Base-by-base conservation (phyloP, 2,797 vertebrate genomes). In the Pangasius krempfi region DNA sequence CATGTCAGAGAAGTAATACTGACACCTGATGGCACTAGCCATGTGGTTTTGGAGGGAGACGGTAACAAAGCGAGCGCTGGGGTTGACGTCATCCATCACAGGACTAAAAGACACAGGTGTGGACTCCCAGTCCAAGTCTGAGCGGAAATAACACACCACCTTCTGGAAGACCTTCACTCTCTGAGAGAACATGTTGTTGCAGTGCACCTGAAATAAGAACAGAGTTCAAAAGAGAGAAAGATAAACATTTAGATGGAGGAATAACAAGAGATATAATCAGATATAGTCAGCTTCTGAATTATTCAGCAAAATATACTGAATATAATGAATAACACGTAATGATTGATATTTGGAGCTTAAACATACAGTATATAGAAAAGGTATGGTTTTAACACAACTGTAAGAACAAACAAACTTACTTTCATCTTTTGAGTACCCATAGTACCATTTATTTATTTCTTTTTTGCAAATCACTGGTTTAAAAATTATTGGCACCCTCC, bases 21-120 rank as follows among this genome's bases (percentile, higher is more conserved):
- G 98, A 94, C 98, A 99, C 93, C 97, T 99, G 92, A 99, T 98
- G 92, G 98, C 97, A 0, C 96, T 98, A 89, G 98, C 98, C 98
- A 99, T 99, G 92, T 97, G 97, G 94, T 99, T 98, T 80, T 97
- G 95, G 44, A 99, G 96, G 54, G 96, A 96, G 90, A 99, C 96
- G 0, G 98, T 98, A 93, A 99, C 96, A 0, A 99, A 99, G 2
- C 97, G 97, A 3, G 98, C 98, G 0, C 98, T 97, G 89, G 97
- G 97, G 88, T 98, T 97, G 76, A 96, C 96, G 0, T 98, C 97
- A 0, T 99, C 99, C 94, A 97, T 93, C 82, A 96, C 96, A 0
- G 97, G 97, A 75, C 95, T 96, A 0, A 98, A 98, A 89, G 96
- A 95, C 78, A 98, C 89, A 0, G 96, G 93, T 0, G 93, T 93